Evolutionary conservation across 2,888 invertebrate genomes (phyloP).

Genomic region (Leptinotarsa juncta): DNA sequence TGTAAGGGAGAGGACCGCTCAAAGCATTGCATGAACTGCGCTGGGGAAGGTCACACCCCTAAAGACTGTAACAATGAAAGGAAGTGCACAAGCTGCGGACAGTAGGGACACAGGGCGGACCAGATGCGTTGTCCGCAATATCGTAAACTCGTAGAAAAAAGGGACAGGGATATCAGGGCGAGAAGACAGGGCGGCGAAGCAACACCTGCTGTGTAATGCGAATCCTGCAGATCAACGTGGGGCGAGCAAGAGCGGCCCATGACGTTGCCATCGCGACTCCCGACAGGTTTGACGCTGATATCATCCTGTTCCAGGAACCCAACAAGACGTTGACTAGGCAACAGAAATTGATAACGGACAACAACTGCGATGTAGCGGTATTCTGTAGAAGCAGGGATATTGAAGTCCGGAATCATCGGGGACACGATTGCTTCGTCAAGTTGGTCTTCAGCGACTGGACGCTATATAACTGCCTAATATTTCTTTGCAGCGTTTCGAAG

Average conservation of each 20-base stretch:
- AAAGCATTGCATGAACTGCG: conserved; percentile 2
- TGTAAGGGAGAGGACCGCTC: neutral
- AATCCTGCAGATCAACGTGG: conserved; percentile 3
- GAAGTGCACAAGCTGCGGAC: conserved; percentile 4
- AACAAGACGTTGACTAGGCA: neutral
- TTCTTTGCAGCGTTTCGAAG: neutral
- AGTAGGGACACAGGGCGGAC: conserved; percentile 7
- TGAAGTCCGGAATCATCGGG: neutral
- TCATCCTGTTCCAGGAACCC: neutral
- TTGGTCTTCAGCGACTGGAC: neutral
- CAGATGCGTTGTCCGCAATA: conserved; percentile 3
- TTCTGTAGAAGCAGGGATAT: neutral
- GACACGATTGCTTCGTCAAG: neutral
- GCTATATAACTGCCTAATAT: neutral
- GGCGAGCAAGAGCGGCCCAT: neutral
- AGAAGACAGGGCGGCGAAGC: neutral
- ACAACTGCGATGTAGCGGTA: neutral
- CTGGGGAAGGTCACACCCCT: neutral
- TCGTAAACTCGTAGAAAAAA: neutral
- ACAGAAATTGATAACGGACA: neutral
- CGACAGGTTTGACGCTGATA: neutral
- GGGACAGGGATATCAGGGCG: neutral
- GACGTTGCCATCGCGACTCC: neutral
- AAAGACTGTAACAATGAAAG: conserved; percentile 5
- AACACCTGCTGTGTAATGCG: neutral